Evolutionary conservation across 2,888 invertebrate species (phyloP), one percentile per base, ranked within the genome.

Genomic region (Cerastis rubricosa): DNA sequence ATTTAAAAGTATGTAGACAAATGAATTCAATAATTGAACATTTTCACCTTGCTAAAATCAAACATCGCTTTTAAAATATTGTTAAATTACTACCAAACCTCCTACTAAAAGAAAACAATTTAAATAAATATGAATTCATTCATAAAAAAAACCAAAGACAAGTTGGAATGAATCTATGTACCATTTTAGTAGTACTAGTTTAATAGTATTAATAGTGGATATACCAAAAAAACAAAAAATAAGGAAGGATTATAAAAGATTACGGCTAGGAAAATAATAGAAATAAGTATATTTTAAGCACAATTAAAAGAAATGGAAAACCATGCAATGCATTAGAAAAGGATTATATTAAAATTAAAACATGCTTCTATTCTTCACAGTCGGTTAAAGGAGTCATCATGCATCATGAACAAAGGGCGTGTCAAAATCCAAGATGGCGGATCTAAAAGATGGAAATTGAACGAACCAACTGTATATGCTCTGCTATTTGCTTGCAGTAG

Each of bases 401-500:
- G 77, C 80, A 57, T 14, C 3, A n/a, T 66, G 72, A 81, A 84
- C 67, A 83, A 84, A 89, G 84, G 80, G 75, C 64, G 73, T 80
- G 78, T 82, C 80, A 77, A 81, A 77, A 86, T 85, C 71, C 88
- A 91, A 91, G 75, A 90, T 89, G 88, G 88, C 87, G 76, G 72
- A 74, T 68, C 65, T 76, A 73, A 78, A 80, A 84, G 73, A 86
- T 88, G 84, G 89, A 91, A 82, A 70, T 91, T 91, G 92, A 93
- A 97, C 97, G 92, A 96, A 97, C 97, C 97, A 97, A 94, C 92
- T 97, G 97, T 92, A 97, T 96, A 92, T 97, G 97, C 81, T 97
- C 97, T 90, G 97, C 97, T 91, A 97, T 96, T 94, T 96, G 96
- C 95, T 97, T 97, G 96, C 97, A 97, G 96, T 97, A 97, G 90